Base-by-base conservation (phyloP, 1,140 invertebrate genomes). In the Drosophila parabipectinata region DNA sequence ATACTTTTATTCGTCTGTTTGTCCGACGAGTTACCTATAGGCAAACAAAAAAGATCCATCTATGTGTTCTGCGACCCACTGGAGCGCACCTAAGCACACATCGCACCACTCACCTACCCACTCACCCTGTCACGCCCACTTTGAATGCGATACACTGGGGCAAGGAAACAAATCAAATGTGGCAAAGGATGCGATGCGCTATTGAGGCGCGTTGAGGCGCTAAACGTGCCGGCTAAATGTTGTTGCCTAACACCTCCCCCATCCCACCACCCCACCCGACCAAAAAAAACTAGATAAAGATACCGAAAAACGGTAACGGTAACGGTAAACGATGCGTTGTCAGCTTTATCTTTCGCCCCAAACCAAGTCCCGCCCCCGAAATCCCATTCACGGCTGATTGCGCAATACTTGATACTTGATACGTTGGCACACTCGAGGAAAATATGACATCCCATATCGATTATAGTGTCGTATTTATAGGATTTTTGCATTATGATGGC, bases 201-300 rank as follows among this genome's bases (percentile, higher is more conserved):
- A 52, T 57, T 58, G 56, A 47, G 53, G 45, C 48, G 72, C 76
- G 63, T 57, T 66, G 80, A 73, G 73, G 59, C 47, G 73, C 58
- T 66, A 84, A 85, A 80, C 73, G 81, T 73, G 72, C 41, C 56
- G 66, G 50, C 79, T 69, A 81, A 82, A 82, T 82, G 78, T 81
- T 77, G 52, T 62, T 61, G 41, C 52, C 52, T 71, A 41, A 59
- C 18, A 15, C 12, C 26, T 5, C 28, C 3, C 15, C 15, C 15
- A 15, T 15, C 15, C 5, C 45, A 7, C 7, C 2, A 9, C n/a
- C 53, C 32, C 21, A 30, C 54, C 14, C 14, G 8, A 26, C n/a
- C 21, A 12, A 18, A 39, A 15, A 52, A 18, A 57, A 62, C 62
- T 47, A 44, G 52, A 64, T 52, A 7, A 41, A 58, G 45, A 51